Evolutionary conservation across 2,113 vertebrate genomes (phyloP), one percentile per base, ranked within the genome.

Genomic region (Datnioides undecimradiatus): DNA sequence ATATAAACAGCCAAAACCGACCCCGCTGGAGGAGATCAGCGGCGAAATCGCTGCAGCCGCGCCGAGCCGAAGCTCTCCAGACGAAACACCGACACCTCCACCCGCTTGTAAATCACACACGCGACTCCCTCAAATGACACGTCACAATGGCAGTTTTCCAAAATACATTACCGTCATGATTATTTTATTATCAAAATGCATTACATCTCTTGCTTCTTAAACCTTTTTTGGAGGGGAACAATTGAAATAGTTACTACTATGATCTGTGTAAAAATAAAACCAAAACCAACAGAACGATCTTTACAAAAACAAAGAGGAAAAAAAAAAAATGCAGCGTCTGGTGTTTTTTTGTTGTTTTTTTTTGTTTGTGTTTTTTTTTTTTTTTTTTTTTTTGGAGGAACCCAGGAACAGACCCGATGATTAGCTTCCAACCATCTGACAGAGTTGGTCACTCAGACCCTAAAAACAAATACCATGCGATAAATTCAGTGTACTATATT

Each of bases 121-220:
- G 29, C 0, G 11, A 79, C 25, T 51, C 57, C 60, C 55, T 87
- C 17, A 55, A 88, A 88, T 81, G 74, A 90, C 40, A 87, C 71
- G 79, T 89, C 64, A 90, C 75, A 83, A 87, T 85, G 76, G 80
- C 48, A 72, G 79, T 86, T 93, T 86, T 71, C 81, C 81, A 91
- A 89, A 93, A 91, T 88, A 88, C 73, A 63, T 94, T 93, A 94
- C 95, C 95, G 96, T 96, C 95, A 96, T 96, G 95, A 97, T 96
- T 96, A 96, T 96, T 98, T 99, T 98, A 97, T 99, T 98, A 98
- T 97, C 96, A 97, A 97, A 94, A 97, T 96, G 96, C 96, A 96
- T 96, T 96, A 97, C 96, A 97, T 96, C 95, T 97, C 93, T 96
- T 96, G 94, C 63, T 90, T 91, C 74, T 91, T 89, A 88, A 92